Evolutionary conservation across 2,797 vertebrate genomes (phyloP), one percentile per base, ranked within the genome.

Genomic region (Peromyscus aztecus): DNA sequence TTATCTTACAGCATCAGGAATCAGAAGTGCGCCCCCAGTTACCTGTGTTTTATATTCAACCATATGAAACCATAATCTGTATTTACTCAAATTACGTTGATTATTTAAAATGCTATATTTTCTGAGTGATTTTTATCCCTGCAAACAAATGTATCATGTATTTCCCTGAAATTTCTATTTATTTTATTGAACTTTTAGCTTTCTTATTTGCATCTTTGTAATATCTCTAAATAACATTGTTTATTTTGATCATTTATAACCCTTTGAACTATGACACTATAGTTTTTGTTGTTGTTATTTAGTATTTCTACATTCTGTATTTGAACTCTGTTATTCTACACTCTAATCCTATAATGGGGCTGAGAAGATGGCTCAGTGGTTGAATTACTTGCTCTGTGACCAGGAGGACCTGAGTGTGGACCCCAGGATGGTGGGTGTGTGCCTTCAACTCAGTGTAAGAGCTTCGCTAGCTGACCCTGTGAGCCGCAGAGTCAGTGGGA

Each of bases 151-250:
- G 2, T 14, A 12, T 55, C 34, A 90, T 52, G 4, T 29, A 43
- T 52, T 94, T 43, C 91, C 49, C 40, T 91, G 24, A 80, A 89
- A 52, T 81, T 91, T 76, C 11, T 37, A 52, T 81, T 85, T 63
- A 31, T 93, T 86, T 76, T 83, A 14, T 6, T 69, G 4, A 75
- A 57, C 7, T 16, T 65, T 75, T 49, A 57, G 59, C 76, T 94
- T 78, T 88, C 16, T 52, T 29, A 21, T 52, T n/a, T 87, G 34
- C 31, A n/a, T 40, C 46, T 87, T 87, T 65, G 61, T 65, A 29
- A 14, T 80, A 4, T 81, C n/a, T 85, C n/a, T 77, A 90, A 88
- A 43, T 71, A 85, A 61, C 21, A 75, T 94, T 75, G 8, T 34
- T 77, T 88, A 29, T 37, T 81, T 55, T 93, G 63, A 65, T 89